phyloP scores from a whole-genome alignment of 2,888 invertebrate genomes.

The Hyposoter dolosus region DNA sequence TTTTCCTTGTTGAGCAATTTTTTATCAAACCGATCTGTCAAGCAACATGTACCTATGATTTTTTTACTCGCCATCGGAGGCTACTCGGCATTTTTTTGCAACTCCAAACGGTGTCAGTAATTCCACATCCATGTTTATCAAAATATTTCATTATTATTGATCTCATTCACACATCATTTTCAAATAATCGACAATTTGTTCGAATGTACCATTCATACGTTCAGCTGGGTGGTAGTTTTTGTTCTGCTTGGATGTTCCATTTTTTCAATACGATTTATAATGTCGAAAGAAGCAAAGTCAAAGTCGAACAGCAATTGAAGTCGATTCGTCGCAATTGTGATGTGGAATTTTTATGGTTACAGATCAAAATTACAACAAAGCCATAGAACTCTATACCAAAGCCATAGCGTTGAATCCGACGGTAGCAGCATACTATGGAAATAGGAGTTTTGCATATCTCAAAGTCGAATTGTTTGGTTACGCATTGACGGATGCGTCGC shows the following conservation, averaged over 20 bases:
- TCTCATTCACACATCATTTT: not conserved
- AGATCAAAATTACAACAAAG: conserved; percentile 96
- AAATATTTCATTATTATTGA: not conserved
- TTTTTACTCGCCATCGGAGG: too few relatives aligned
- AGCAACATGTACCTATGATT: too few relatives aligned
- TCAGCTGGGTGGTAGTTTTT: not conserved
- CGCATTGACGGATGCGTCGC: conserved; percentile 96
- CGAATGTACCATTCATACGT: not conserved
- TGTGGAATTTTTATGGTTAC: conserved; percentile 78
- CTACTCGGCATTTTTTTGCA: not conserved
- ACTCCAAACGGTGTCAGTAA: not conserved
- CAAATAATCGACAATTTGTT: not conserved
- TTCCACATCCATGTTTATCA: not conserved
- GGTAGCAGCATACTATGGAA: conserved; percentile 95
- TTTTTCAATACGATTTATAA: not conserved
- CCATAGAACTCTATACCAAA: conserved; percentile 94
- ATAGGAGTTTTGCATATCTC: conserved; percentile 97
- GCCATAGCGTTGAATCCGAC: conserved; percentile 95
- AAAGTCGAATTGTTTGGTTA: conserved; percentile 98
- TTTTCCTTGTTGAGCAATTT: not conserved
- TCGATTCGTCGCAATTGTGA: not conserved
- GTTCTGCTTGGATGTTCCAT: not conserved
- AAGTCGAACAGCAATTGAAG: not conserved
- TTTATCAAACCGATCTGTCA: too few relatives aligned
- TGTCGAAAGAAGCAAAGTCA: not conserved